Base-by-base conservation (phyloP, 2,888 invertebrate species). In the Volucella inanis region DNA sequence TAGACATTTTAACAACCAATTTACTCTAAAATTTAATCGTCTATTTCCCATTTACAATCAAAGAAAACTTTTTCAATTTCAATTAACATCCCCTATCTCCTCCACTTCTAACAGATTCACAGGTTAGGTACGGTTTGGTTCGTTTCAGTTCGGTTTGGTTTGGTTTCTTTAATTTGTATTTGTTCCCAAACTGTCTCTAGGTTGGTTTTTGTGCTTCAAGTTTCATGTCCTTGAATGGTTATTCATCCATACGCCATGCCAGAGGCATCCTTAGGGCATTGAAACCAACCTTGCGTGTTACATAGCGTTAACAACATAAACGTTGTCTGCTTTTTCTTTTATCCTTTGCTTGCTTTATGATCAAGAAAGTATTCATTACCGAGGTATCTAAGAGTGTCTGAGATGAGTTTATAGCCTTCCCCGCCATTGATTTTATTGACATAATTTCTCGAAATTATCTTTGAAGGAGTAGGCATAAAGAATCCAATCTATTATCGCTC, bases 401-500 rank as follows among this genome's bases (percentile, higher is more conserved):
- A 10, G 8, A n/a, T n/a, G 39, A 9, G 45, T 62, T 47, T 47
- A 31, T 45, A 3, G 45, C 22, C 11, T 39, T 12, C 18, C 4
- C 18, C 12, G 47, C 9, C 22, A 61, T 61, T 61, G 61, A 31
- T 62, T 62, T 62, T 45, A 62, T 62, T 62, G 47, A 62, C 47
- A 62, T 47, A 47, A 62, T 62, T 62, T 62, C 62, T 15, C 3
- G n/a, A 62, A 62, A 45, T 43, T 18, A 61, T 61, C 43, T 61
- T 22, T 10, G 14, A 43, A 49, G 49, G 49, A 14, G 64, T 64
- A 50, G 39, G 50, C 64, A 12, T 15, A 57, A 64, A 62, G 15
- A 64, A 64, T 64, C 64, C 64, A 64, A 64, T 64, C 39, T 64
- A 64, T 64, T 49, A 64, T 50, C 49, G 39, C 14, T 41, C 14